Evolutionary conservation across 2,797 vertebrate genomes (phyloP), one percentile per base, ranked within the genome.

Genomic region (Lateolabrax maculatus): DNA sequence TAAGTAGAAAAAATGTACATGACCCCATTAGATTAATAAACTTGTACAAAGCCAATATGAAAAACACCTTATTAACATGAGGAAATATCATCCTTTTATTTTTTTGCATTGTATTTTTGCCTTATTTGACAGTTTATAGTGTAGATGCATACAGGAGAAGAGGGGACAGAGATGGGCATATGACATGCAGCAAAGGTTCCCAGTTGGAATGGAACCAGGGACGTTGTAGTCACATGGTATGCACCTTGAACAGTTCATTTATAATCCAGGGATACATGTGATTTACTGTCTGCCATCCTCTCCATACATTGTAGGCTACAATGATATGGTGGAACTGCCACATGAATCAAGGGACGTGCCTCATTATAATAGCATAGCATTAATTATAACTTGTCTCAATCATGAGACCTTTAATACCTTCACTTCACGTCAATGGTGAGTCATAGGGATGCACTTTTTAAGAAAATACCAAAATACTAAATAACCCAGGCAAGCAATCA

Each of bases 381-480:
- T 64, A 67, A 37, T 34, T 39, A 43, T 9, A 51, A 67, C 77
- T 61, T 53, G 73, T 82, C 19, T 36, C 52, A 77, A 29, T 66
- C 41, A 62, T 15, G 36, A 37, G 39, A 70, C 55, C n/a, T 75
- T 62, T 48, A 68, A 52, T 66, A 46, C 52, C 8, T 58, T 68
- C 39, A 62, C 46, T 74, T 61, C 29, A 53, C 36, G 36, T 23
- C 49, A 9, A 16, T 34, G 52, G 36, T 31, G 64, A 69, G 55
- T 75, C 37, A 63, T 3, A 12, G 9, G 9, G 13, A 19, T 41
- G 21, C 36, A 36, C 44, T 49, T 74, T 43, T 39, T 41, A 55
- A 39, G 21, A 31, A 48, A 62, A 58, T 23, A 44, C 23, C 8
- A 56, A 57, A 34, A 69, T 21, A n/a, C 43, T 61, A 6, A 56